Conservation (phyloP, 1,140 invertebrate species). For the Drosophila ambigua region DNA sequence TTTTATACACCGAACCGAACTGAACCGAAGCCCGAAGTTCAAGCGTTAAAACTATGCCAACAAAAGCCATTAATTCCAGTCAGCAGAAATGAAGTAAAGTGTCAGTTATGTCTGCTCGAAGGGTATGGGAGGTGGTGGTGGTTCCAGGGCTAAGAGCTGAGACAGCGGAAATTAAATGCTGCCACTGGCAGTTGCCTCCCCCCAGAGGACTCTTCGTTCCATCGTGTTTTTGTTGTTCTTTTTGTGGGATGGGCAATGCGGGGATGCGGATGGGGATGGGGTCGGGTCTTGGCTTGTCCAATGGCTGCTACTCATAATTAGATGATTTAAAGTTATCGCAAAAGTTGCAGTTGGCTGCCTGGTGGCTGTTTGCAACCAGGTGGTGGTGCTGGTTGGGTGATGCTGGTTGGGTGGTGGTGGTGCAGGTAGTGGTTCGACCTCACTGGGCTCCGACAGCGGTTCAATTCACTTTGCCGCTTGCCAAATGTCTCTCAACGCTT, state of each 20-base stretch:
- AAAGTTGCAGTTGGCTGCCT: conserved; percentile 64
- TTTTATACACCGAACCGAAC: conserved; percentile 69
- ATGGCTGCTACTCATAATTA: conserved; percentile 77
- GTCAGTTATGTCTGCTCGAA: conserved; percentile 60
- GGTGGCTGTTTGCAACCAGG: conserved; percentile 14
- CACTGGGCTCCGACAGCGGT: conserved; percentile 22
- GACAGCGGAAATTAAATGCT: conserved; percentile 77
- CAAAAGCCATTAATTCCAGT: conserved; percentile 83
- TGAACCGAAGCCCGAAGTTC: conserved; percentile 53
- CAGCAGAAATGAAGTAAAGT: conserved; percentile 82
- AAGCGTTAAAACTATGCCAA: conserved; percentile 82
- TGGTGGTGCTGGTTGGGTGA: too few relatives aligned
- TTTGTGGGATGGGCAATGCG: conserved; percentile 4
- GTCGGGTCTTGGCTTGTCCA: conserved; percentile 42
- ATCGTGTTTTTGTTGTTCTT: conserved; percentile 25
- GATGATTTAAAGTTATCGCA: conserved; percentile 83
- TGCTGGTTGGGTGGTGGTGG: conserved; percentile 7
- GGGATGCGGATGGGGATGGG: background rate
- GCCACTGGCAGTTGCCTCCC: conserved; percentile 38
- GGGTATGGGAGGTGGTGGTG: background rate
- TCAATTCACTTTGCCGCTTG: conserved; percentile 67
- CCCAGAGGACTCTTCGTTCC: background rate
- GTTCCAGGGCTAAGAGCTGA: conserved; percentile 11
- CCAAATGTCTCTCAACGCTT: conserved; percentile 71
- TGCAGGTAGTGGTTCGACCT: background rate